phyloP scores from a whole-genome alignment of 2,888 invertebrate genomes.

The Drosophila ustulata region DNA sequence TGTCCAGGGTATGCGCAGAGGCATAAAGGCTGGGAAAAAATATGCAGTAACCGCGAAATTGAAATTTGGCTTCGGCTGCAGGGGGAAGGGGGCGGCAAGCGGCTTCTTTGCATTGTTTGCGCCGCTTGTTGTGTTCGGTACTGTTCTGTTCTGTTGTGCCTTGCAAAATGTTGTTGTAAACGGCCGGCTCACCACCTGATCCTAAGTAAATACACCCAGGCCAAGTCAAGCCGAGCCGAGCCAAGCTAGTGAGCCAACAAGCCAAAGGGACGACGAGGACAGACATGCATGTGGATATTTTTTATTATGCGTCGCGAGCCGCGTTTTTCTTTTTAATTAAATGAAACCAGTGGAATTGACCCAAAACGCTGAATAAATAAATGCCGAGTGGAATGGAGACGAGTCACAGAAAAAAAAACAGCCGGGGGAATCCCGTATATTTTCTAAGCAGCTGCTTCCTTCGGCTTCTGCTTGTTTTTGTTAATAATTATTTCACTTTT shows the following conservation, averaged over 20 bases:
- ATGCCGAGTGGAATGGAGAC: constrained; percentile 36
- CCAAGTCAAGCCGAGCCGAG: constrained; percentile 18
- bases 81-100: constrained; percentile 48
- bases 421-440: constrained; percentile 30
- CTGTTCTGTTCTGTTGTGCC: constrained; percentile 1
- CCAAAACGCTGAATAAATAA: constrained; percentile 81
- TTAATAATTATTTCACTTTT: constrained; percentile 78
- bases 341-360: constrained; percentile 84
- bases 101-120: constrained; percentile 77
- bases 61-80: constrained; percentile 74
- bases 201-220: constrained; percentile 81
- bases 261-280: constrained; percentile 22
- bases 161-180: constrained; percentile 15
- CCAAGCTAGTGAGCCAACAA: constrained; percentile 38
- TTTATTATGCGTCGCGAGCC: constrained; percentile 65
- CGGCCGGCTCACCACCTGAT: constrained; percentile 80
- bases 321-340: constrained; percentile 83
- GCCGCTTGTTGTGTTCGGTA: constrained; percentile 13
- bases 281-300: constrained; percentile 69
- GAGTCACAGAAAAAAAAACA: not conserved
- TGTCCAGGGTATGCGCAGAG: constrained; percentile 32
- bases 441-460: constrained; percentile 60
- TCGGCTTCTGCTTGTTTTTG: constrained; percentile 58
- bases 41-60: constrained; percentile 81
- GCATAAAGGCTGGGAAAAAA: constrained; percentile 73